These are phyloP conservation scores for Aphelenchoides besseyi DNA, from an alignment of 1,140 invertebrate genomes.

Conservation along the genomic window DNA sequence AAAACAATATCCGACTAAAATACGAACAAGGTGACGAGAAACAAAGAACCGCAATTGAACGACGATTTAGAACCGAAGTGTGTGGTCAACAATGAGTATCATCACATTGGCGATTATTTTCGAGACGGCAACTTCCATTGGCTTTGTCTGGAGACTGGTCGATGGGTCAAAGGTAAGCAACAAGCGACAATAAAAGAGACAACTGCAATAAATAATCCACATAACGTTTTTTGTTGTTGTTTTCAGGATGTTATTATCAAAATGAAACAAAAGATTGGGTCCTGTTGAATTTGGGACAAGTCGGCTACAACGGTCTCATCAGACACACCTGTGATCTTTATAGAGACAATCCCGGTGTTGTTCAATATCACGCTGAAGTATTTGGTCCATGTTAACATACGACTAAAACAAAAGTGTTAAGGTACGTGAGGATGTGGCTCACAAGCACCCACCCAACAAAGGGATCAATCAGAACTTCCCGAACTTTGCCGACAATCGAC, in stretches of 20 bases:
- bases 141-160: constrained; percentile 59
- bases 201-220: constrained; percentile 14
- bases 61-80: constrained; percentile 52
- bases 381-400: no score
- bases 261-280: constrained; percentile 59
- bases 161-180: constrained; percentile 55
- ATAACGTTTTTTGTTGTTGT: constrained; percentile 24
- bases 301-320: constrained; percentile 56
- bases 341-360: constrained; percentile 55
- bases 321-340: constrained; percentile 59
- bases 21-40: constrained; percentile 52
- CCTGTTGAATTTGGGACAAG: constrained; percentile 48
- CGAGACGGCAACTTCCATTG: constrained; percentile 59
- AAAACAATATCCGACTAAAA: constrained; percentile 40
- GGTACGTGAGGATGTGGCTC: constrained; percentile 53
- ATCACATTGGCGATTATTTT: constrained; percentile 55
- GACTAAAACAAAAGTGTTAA: constrained; percentile 14
- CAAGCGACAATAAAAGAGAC: background rate
- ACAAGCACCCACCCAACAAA: constrained; percentile 59
- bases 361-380: constrained; percentile 57
- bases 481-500: constrained; percentile 47
- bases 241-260: constrained; percentile 59
- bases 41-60: background rate
- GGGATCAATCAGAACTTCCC: constrained; percentile 58
- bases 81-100: constrained; percentile 37